Evolutionary conservation across 2,113 vertebrate genomes (phyloP), one percentile per base, ranked within the genome.

Genomic region (Halcyon senegalensis): DNA sequence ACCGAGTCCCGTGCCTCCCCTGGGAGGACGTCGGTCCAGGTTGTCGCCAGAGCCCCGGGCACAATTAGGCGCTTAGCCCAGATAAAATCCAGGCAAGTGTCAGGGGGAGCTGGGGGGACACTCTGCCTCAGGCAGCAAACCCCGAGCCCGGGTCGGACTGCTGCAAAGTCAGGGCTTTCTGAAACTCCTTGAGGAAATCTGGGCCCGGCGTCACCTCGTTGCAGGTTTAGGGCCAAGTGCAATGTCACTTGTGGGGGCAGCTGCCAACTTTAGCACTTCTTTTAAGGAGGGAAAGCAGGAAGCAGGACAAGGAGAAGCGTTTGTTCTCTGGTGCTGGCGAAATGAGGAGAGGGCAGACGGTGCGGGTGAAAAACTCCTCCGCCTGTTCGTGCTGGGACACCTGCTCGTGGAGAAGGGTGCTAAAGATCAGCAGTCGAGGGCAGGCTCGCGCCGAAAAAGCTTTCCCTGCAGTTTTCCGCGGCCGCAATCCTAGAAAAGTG

Each of bases 1-100:
- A 51, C 50, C 13, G 50, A 51, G 50, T 51, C 50, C 23, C 7
- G 23, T 23, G 50, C 20, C 50, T 51, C 21, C 50, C 23, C 11
- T 5, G 12, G 23, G 50, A 51, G 23, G 50, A 51, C 50, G 13
- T 51, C 23, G 23, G 2, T 46, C 69, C n/a, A 10, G 27, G 1
- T 46, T 62, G 8, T 70, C 33, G 13, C 27, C 50, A 16, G 59
- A 60, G 10, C 55, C 60, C 10, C 3, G 86, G 59, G 27, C 41
- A 21, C 30, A 17, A 12, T 16, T 31, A 2, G 23, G 41, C n/a
- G 11, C n/a, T 37, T 13, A 14, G 0, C 37, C 10, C n/a, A 35
- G 41, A 53, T 23, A 23, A 53, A 59, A 72, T 24, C 0, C 17
- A 13, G 37, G 24, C 28, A 8, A 27, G 50, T 5, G 37, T 35